Base-by-base conservation (phyloP, 2,888 invertebrate species). In the Abrostola triplasia region DNA sequence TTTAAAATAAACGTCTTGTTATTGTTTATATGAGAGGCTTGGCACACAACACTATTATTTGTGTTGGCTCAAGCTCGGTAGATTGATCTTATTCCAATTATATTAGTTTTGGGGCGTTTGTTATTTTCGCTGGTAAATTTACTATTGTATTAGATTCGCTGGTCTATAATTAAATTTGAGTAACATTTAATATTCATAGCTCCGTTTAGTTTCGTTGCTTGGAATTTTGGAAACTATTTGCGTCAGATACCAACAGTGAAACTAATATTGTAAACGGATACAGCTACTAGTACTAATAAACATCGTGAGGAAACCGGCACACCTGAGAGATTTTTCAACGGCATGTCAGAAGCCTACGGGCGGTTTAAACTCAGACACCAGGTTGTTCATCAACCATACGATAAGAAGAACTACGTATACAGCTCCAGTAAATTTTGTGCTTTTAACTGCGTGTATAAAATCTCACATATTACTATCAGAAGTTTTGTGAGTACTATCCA, bases 11-110 rank as follows among this genome's bases (percentile, higher is more conserved):
- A 79, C 72, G 38, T 70, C 64, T 70, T 36, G 12, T 37, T 56
- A 58, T 70, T 66, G 63, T 76, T 70, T 73, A 79, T 54, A 69
- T 57, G 50, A 48, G 51, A 66, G 66, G 52, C 63, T 80, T 79
- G 79, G 80, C 80, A 77, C 64, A 8, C 24, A 13, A 13, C n/a
- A 51, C 36, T 37, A 12, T 35, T 79, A 78, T 79, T 80, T 71
- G 61, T 58, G 50, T 80, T 80, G 79, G 79, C 79, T 65, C 59
- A 53, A 38, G 41, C n/a, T 57, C 13, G 42, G 49, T 41, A 55
- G 57, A 67, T 73, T 70, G 76, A 76, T 80, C 66, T 70, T 57
- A 40, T 62, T 76, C 66, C 55, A 59, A 71, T 77, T 78, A 78
- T 66, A 54, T 60, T 61, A 41, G 55, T 74, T 64, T 56, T 44